These are phyloP conservation scores for Kryphioiulus occultus DNA, from an alignment of 2,888 invertebrate genomes.

Conservation along the genomic window DNA sequence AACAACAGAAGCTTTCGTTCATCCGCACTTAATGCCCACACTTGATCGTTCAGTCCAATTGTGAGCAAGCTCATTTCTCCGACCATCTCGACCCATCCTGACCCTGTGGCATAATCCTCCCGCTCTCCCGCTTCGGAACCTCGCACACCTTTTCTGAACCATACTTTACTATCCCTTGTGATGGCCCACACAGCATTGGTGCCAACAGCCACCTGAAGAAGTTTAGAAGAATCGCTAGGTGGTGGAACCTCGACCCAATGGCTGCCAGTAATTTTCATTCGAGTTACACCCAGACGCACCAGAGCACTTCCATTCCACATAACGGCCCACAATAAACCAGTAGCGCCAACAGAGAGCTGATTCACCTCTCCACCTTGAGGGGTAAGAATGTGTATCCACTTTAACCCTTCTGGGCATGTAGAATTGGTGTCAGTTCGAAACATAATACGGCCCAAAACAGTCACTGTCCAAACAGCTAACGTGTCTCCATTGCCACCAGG, in stretches of 20 bases:
- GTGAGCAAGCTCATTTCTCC: conserved; percentile 83
- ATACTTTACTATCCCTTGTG: conserved; percentile 77
- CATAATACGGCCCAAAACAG: conserved; percentile 89
- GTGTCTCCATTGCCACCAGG: conserved; percentile 77
- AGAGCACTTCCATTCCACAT: conserved; percentile 83
- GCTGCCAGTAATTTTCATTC: conserved; percentile 76
- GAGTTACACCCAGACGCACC: conserved; percentile 81
- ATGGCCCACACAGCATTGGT: conserved; percentile 81
- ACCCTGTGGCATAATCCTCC: conserved; percentile 79
- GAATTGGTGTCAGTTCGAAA: conserved; percentile 82
- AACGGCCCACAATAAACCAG: conserved; percentile 86
- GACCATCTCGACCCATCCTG: conserved; percentile 89
- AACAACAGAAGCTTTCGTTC: conserved; percentile 57
- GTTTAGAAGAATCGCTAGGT: conserved; percentile 73
- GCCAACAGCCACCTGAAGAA: conserved; percentile 83
- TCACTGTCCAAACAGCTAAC: conserved; percentile 90
- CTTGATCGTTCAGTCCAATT: conserved; percentile 86
- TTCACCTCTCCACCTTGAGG: conserved; percentile 81
- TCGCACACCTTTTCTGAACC: conserved; percentile 78
- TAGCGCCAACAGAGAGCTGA: conserved; percentile 84
- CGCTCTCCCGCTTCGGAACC: conserved; percentile 69
- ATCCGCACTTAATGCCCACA: conserved; percentile 59
- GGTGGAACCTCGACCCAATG: conserved; percentile 76
- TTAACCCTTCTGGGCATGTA: conserved; percentile 83
- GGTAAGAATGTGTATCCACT: conserved; percentile 81